Conservation (phyloP, 2,113 vertebrate species). For the Cyanocitta stelleri region DNA sequence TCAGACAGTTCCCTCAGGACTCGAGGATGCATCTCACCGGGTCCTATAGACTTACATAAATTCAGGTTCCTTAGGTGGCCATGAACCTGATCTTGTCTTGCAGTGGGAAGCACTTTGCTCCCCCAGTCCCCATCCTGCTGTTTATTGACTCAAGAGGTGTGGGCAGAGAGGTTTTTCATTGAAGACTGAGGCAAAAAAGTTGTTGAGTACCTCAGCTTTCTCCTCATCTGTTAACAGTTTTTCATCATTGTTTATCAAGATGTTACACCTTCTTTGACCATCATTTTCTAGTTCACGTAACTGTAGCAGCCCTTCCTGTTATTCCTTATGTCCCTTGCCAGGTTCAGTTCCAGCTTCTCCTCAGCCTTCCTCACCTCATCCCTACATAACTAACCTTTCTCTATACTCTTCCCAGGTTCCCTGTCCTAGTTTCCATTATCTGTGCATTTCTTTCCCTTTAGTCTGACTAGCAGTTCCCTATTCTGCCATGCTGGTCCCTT, state of each 20-base stretch:
- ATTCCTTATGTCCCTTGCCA: neutral
- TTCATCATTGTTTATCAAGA: neutral
- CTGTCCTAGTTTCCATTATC: neutral
- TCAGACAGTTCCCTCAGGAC: neutral
- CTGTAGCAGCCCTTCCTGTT: neutral
- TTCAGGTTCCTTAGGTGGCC: neutral
- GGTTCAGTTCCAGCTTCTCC: neutral
- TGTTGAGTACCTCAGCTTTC: neutral
- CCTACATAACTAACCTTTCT: neutral
- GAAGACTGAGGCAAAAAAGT: neutral
- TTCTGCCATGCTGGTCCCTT: neutral
- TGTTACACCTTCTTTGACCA: neutral
- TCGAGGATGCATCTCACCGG: neutral
- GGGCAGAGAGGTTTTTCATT: neutral
- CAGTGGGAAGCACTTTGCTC: neutral
- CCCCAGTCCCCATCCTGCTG: neutral
- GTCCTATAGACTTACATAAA: fast-evolving
- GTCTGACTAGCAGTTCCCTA: neutral
- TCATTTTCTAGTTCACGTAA: neutral
- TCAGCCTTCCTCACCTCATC: neutral
- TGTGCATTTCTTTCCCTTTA: neutral
- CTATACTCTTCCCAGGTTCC: neutral
- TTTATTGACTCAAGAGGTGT: neutral
- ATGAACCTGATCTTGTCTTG: neutral
- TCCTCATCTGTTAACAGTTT: neutral